phyloP scores from a whole-genome alignment of 2,888 invertebrate species.

The Eristalis pertinax region DNA sequence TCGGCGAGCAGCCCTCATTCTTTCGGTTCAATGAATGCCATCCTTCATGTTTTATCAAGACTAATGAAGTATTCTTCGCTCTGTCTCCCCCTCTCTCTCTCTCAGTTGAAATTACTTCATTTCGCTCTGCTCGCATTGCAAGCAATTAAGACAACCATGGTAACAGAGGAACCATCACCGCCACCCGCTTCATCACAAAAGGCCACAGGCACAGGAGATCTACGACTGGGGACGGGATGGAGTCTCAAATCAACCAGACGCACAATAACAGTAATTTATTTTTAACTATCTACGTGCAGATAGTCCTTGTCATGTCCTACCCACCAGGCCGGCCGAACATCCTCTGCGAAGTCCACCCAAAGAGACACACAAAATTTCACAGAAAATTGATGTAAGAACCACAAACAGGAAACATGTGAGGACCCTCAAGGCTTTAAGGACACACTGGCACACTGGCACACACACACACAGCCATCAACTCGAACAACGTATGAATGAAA shows the following conservation, averaged over 20 bases:
- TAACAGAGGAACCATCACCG: neutral
- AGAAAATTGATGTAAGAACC: conserved; percentile 7
- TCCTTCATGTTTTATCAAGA: neutral
- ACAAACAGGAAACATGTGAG: conserved; percentile 20
- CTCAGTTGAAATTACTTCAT: neutral
- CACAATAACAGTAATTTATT: conserved; percentile 13
- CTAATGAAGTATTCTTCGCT: neutral
- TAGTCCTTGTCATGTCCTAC: neutral
- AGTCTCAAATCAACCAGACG: neutral
- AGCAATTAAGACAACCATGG: neutral
- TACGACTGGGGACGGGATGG: neutral
- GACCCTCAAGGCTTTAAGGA: conserved; percentile 20
- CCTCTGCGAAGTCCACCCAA: neutral
- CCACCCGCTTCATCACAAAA: neutral
- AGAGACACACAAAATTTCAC: neutral
- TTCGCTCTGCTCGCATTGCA: neutral
- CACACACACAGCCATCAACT: neutral
- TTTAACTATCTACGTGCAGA: conserved; percentile 1
- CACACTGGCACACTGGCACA: neutral
- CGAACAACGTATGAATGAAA: conserved; percentile 10
- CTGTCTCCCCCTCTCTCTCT: too few relatives aligned
- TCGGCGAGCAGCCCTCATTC: neutral
- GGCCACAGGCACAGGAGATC: neutral
- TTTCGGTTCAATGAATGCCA: neutral
- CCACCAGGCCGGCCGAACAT: neutral